A percentile compares a stretch with the other conserved stretches of the same genome.
Conservation (phyloP, 1,140 invertebrate genomes). For the Neodiprion lecontei region DNA sequence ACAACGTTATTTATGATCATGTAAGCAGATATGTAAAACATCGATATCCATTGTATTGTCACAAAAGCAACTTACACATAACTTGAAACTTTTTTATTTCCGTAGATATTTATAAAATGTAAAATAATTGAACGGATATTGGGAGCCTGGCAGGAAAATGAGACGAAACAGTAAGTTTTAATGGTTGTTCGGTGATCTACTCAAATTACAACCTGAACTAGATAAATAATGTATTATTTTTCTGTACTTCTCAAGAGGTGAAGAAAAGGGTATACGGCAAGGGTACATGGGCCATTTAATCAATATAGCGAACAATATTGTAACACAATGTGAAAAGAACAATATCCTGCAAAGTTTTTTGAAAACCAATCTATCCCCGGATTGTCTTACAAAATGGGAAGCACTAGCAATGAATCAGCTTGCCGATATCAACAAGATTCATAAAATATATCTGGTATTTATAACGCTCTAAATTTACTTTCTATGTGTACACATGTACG, state of each 20-base stretch:
- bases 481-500: too few relatives aligned
- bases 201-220: too few relatives aligned
- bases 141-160: constrained; percentile 72
- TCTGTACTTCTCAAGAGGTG: constrained; percentile 40
- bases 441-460: constrained; percentile 65
- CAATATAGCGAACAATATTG: constrained; percentile 74
- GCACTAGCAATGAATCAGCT: constrained; percentile 66
- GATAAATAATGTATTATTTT: constrained; percentile 3
- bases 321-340: constrained; percentile 56
- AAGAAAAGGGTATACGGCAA: constrained; percentile 63
- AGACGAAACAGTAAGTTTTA: constrained; percentile 62
- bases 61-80: constrained; percentile 41
- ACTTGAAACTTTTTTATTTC: constrained; percentile 34
- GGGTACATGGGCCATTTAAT: constrained; percentile 83
- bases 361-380: constrained; percentile 64
- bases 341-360: constrained; percentile 59
- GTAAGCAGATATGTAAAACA: constrained; percentile 52
- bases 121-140: constrained; percentile 72
- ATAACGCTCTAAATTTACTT: constrained; percentile 16
- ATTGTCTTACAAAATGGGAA: constrained; percentile 66
- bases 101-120: constrained; percentile 73
- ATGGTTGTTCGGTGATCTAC: constrained; percentile 12
- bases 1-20: constrained; percentile 63
- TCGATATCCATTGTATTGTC: constrained; percentile 48
- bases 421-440: constrained; percentile 68